phyloP scores from a whole-genome alignment of 2,797 vertebrate genomes.

The Eulemur albifrons region DNA sequence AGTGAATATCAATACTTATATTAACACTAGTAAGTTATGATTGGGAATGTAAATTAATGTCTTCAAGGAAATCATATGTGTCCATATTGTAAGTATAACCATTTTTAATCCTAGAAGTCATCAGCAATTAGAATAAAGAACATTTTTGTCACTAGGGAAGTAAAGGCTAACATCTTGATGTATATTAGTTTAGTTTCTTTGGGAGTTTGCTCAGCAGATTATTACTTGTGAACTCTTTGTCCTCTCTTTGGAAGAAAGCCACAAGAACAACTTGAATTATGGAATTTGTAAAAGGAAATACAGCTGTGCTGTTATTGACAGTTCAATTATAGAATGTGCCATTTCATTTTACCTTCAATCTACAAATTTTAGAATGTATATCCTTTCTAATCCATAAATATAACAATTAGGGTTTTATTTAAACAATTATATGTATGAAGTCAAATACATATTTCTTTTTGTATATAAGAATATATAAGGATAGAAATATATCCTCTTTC shows the following conservation, averaged over 20 bases:
- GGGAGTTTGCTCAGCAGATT: slow-evolving; percentile 11
- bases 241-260: slow-evolving; percentile 33
- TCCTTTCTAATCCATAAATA: slow-evolving; percentile 33
- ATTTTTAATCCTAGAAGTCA: neutral
- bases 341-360: slow-evolving; percentile 48
- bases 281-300: slow-evolving; percentile 16
- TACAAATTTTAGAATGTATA: slow-evolving; percentile 23
- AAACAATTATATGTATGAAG: neutral
- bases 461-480: neutral
- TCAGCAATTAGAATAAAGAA: slow-evolving; percentile 5
- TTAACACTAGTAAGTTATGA: neutral
- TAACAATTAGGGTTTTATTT: slow-evolving; percentile 20
- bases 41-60: neutral
- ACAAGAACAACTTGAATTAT: neutral
- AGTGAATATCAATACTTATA: neutral
- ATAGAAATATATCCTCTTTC: neutral
- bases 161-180: neutral
- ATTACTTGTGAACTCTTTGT: neutral
- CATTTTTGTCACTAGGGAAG: neutral
- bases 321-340: slow-evolving; percentile 25
- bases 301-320: slow-evolving; percentile 1
- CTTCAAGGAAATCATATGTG: neutral
- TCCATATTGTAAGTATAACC: neutral
- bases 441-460: neutral
- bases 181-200: neutral